These are phyloP conservation scores for Haliclystus octoradiatus DNA, from an alignment of 30 jellyfish, hydroid and myxozoan species.

Conservation along the genomic window DNA sequence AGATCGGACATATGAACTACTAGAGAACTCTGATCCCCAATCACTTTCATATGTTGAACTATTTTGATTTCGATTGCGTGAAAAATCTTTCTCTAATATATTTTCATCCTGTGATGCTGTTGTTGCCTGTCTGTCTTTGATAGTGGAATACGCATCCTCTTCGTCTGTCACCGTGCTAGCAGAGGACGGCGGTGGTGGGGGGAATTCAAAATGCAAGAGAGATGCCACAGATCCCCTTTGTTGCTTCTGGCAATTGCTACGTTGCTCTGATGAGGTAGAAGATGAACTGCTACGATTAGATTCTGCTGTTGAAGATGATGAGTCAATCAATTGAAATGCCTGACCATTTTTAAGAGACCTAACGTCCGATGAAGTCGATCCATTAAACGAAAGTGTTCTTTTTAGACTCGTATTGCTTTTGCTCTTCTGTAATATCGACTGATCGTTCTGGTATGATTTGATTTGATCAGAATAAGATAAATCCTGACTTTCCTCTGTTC, in stretches of 20 bases:
- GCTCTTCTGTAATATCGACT: too few species aligned
- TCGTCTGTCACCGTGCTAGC: neutral
- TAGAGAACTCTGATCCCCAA: constrained; percentile 59
- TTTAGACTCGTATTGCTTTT: neutral
- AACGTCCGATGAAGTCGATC: neutral
- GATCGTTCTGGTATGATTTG: too few species aligned
- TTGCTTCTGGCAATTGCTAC: constrained; percentile 32
- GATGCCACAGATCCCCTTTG: constrained; percentile 17
- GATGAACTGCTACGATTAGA: constrained; percentile 14
- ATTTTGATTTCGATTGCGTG: neutral
- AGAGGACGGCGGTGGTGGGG: constrained; percentile 56
- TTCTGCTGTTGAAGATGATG: neutral
- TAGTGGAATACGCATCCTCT: neutral
- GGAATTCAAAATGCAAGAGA: constrained; percentile 45
- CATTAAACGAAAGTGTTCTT: neutral
- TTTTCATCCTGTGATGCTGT: neutral
- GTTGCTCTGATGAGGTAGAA: constrained; percentile 32
- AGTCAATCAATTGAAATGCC: neutral
- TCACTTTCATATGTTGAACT: constrained; percentile 14
- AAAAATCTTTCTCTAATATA: constrained; percentile 7
- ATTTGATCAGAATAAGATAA: too few species aligned
- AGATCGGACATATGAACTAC: too few species aligned
- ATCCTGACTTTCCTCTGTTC: too few species aligned
- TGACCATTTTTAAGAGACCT: neutral
- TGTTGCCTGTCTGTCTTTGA: neutral